Evolutionary conservation across 2,888 invertebrate species (phyloP), one percentile per base, ranked within the genome.

Genomic region (Synergus laeviventris): DNA sequence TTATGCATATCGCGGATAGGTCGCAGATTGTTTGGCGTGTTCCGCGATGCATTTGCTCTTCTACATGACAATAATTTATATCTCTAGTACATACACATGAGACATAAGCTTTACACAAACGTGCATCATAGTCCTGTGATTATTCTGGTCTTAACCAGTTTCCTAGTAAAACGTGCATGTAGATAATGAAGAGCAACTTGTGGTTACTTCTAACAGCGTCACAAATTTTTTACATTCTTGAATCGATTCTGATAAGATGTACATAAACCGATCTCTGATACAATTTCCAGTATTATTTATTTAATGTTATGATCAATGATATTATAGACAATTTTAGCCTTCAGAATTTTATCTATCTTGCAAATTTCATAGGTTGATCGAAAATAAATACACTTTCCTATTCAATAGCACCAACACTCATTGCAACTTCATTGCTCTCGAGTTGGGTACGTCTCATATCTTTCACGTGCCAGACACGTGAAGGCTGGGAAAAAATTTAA

Each of bases 131-230:
- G 21, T 39, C 21, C 18, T 39, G n/a, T 18, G 39, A 64, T 64
- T 60, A 77, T 83, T 81, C 82, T 81, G 39, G 82, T 75, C 78
- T n/a, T 74, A 84, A 82, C 82, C 78, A 83, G 85, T 82, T 83
- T 79, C 36, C 66, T 74, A 70, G 16, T 31, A 49, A 45, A 31
- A 16, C 24, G 36, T 36, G 38, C 16, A 49, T 70, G 24, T 7
- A 49, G 31, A 49, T 31, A 70, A 70, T 14, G 24, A 24, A 70
- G 31, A 49, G n/a, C 49, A 45, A n/a, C 31, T 31, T 49, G n/a
- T 14, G 31, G 49, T 70, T 80, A 80, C 80, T 79, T 77, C 59
- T 9, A 21, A 64, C 76, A 75, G 78, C 82, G 79, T 78, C 79
- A 66, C 21, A 24, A 60, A 66, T 60, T 49, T n/a, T n/a, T n/a